Evolutionary conservation across 2,888 invertebrate species (phyloP).

Genomic region (Trisateles emortualis): DNA sequence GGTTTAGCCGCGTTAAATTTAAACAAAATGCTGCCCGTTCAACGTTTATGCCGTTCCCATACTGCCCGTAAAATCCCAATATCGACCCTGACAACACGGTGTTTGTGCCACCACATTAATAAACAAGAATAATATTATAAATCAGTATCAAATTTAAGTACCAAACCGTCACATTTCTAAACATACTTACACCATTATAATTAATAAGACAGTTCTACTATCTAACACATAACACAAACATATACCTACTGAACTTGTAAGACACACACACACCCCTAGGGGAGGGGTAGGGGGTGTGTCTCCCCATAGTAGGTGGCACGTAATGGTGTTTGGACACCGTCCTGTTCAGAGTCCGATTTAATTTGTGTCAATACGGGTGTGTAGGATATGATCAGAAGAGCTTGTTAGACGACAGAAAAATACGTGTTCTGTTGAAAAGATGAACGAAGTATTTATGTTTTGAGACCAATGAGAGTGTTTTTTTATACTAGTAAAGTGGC

Average conservation of each 20-base stretch:
- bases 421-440: not conserved
- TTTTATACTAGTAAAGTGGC: too few relatives aligned
- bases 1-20: too few relatives aligned
- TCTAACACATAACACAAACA: conserved; percentile 27
- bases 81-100: too few relatives aligned
- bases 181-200: conserved; percentile 1
- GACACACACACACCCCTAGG: conserved; percentile 26
- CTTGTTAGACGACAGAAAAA: conserved; percentile 11
- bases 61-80: too few relatives aligned
- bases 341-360: conserved; percentile 52
- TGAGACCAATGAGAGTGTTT: too few relatives aligned
- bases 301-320: conserved; percentile 15
- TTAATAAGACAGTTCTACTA: conserved; percentile 7
- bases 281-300: not conserved
- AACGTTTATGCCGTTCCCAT: too few relatives aligned
- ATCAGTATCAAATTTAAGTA: not conserved
- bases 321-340: conserved; percentile 60
- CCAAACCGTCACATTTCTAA: not conserved
- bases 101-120: too few relatives aligned
- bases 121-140: not conserved
- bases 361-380: conserved; percentile 50
- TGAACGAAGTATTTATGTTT: not conserved
- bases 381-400: conserved; percentile 9
- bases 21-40: too few relatives aligned
- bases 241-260: conserved; percentile 31